Evolutionary conservation across 2,113 vertebrate genomes (phyloP).

Genomic region (Bujurquina vittata): DNA sequence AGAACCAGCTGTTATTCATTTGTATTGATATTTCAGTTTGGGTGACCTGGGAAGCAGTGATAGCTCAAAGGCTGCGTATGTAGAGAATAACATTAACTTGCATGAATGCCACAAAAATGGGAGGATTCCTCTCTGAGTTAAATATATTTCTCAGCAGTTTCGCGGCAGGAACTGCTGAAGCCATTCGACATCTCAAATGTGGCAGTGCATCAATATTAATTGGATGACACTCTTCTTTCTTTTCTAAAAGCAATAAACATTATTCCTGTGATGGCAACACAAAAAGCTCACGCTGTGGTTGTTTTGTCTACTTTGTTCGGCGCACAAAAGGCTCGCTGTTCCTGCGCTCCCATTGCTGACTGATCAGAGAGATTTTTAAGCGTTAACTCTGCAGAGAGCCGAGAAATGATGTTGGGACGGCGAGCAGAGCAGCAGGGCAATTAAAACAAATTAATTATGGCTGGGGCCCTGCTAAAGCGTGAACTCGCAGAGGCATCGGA

Average conservation of each 20-base stretch:
- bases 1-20: neutral
- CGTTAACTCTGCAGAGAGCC: constrained; percentile 67
- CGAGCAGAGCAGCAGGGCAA: constrained; percentile 75
- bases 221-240: constrained; percentile 34
- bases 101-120: neutral
- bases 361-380: constrained; percentile 55
- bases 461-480: constrained; percentile 36
- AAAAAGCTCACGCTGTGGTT: constrained; percentile 73
- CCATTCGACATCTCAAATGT: neutral
- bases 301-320: constrained; percentile 70
- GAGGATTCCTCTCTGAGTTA: neutral
- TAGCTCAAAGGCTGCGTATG: neutral
- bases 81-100: neutral
- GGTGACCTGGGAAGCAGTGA: neutral
- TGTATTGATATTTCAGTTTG: neutral
- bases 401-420: constrained; percentile 70
- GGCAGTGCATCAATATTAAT: constrained; percentile 24
- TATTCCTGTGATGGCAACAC: constrained; percentile 67
- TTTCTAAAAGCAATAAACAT: constrained; percentile 66
- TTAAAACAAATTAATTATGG: constrained; percentile 81
- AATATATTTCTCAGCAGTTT: neutral
- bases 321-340: constrained; percentile 67
- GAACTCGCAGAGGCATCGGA: constrained; percentile 56
- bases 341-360: constrained; percentile 39
- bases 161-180: neutral